Percentiles rank a stretch among this genome's conserved stretches.
These are phyloP conservation scores for Scaptomyza parva DNA, from an alignment of 2,888 invertebrate species.

Conservation along the genomic window DNA sequence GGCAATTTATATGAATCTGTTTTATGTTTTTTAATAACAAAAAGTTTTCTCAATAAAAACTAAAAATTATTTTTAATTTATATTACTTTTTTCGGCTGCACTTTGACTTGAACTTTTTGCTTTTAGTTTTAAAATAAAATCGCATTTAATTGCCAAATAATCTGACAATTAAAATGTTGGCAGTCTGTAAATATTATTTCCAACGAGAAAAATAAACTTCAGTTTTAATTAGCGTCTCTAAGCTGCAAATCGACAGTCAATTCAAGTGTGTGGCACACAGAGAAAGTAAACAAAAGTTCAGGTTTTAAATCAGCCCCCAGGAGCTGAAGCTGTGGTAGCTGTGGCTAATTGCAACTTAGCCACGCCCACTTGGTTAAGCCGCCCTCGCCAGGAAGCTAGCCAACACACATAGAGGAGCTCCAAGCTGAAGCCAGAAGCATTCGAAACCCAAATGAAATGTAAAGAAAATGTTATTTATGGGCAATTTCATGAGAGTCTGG, in stretches of 20 bases:
- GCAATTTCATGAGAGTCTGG: constrained; percentile 80
- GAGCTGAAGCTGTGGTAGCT: constrained; percentile 13
- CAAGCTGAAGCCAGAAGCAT: constrained; percentile 13
- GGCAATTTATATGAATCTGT: background rate
- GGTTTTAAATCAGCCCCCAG: constrained; percentile 63
- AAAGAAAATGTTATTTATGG: constrained; percentile 82
- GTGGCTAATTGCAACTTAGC: constrained; percentile 78
- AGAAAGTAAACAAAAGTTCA: constrained; percentile 44
- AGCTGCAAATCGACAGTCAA: constrained; percentile 58
- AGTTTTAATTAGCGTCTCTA: constrained; percentile 65
- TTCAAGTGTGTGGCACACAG: constrained; percentile 28
- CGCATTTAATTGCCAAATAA: background rate
- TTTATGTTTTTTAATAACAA: background rate
- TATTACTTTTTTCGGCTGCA: background rate
- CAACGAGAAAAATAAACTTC: constrained; percentile 37
- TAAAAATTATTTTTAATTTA: background rate
- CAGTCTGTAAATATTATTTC: background rate
- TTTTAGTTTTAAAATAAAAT: background rate
- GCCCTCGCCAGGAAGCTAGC: constrained; percentile 52
- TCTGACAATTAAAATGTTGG: background rate
- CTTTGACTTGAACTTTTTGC: background rate
- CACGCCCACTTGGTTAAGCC: constrained; percentile 76
- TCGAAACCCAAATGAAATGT: constrained; percentile 76
- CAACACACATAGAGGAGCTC: constrained; percentile 48
- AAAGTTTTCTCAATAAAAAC: background rate